Percentiles rank a stretch among this genome's conserved stretches.
phyloP scores from a whole-genome alignment of 2,113 vertebrate species.

The Otus sunia region DNA sequence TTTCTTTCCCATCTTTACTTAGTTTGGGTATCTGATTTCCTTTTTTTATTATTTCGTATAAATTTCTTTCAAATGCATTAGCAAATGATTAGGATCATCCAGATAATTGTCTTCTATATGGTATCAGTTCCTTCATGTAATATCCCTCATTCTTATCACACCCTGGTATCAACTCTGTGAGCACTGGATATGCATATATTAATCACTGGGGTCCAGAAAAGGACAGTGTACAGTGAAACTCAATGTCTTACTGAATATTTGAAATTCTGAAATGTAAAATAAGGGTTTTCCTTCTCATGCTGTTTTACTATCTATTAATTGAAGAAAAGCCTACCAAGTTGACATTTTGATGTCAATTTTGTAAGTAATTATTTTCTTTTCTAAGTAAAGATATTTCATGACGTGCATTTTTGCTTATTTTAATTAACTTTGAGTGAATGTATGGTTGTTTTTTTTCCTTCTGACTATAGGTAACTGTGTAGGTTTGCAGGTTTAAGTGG shows the following conservation, averaged over 20 bases:
- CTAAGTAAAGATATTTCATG: not conserved
- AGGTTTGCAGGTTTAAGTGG: not conserved
- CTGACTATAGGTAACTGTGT: not conserved
- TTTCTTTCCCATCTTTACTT: not conserved
- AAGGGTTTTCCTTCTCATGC: not conserved
- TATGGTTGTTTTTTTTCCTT: not conserved
- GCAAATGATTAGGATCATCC: constrained; percentile 41
- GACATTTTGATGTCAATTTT: not conserved
- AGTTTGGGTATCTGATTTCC: not conserved
- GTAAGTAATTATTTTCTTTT: not conserved
- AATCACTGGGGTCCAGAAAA: not conserved
- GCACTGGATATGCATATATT: not conserved
- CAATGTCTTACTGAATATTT: not conserved
- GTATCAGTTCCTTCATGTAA: not conserved
- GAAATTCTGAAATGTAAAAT: constrained; percentile 1
- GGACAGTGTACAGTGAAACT: not conserved
- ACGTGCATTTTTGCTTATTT: not conserved
- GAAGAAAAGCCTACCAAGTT: not conserved
- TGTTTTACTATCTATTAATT: not conserved
- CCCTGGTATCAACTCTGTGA: not conserved
- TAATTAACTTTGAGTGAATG: not conserved
- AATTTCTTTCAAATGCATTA: constrained; percentile 52
- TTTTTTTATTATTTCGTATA: constrained; percentile 21
- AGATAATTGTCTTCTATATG: constrained; percentile 51
- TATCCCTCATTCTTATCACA: not conserved